These are phyloP conservation scores for Ancistrus triradiatus DNA, from an alignment of 2,113 vertebrate species.

Conservation along the genomic window DNA sequence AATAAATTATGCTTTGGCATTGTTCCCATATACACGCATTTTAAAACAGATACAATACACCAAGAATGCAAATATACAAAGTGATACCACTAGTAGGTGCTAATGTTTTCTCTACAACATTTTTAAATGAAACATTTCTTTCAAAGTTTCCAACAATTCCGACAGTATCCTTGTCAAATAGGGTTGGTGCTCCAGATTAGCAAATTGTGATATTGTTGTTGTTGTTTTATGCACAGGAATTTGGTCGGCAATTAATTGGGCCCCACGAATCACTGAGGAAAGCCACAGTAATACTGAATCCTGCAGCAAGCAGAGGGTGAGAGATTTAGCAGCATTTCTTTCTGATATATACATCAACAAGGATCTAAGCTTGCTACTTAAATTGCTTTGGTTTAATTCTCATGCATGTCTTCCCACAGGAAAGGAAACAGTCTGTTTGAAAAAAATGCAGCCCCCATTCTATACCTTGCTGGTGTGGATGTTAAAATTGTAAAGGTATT, in stretches of 20 bases:
- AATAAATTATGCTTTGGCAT: too few species aligned
- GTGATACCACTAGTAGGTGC: too few species aligned
- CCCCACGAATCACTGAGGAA: slow-evolving; percentile 80
- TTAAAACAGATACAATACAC: too few species aligned
- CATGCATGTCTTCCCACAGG: slow-evolving; percentile 55
- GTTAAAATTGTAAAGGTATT: slow-evolving; percentile 87
- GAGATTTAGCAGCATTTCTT: slow-evolving; percentile 27
- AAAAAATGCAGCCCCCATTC: slow-evolving; percentile 93
- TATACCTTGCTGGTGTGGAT: slow-evolving; percentile 91
- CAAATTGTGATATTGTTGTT: background rate
- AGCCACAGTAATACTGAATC: slow-evolving; percentile 94
- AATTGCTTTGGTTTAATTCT: too few species aligned
- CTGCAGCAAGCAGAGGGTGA: slow-evolving; percentile 89
- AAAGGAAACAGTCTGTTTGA: slow-evolving; percentile 94
- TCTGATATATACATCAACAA: background rate
- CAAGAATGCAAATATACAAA: too few species aligned
- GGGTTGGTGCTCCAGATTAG: too few species aligned
- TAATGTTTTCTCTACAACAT: too few species aligned
- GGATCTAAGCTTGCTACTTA: background rate
- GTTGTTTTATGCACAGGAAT: slow-evolving; percentile 71
- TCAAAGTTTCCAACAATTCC: too few species aligned
- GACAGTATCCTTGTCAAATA: too few species aligned
- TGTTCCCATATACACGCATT: too few species aligned
- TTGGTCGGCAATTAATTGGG: slow-evolving; percentile 80
- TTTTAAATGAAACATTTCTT: too few species aligned